Conservation (phyloP, 2,888 invertebrate genomes). For the Latrodectus hesperus region DNA sequence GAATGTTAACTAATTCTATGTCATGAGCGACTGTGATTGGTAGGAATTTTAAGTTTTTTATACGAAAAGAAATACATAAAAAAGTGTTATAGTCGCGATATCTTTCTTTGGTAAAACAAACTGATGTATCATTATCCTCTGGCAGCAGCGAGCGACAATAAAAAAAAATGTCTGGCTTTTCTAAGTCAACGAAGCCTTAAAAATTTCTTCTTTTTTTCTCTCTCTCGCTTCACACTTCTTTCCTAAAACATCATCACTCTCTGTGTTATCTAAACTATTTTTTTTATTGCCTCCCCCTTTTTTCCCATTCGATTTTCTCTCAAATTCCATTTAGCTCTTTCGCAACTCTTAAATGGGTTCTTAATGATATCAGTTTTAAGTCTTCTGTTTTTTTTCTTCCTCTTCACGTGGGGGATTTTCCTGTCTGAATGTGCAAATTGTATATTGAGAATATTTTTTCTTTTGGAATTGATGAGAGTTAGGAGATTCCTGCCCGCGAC, state of each 20-base stretch:
- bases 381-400: slow-evolving; percentile 31
- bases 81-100: background rate
- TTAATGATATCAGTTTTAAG: slow-evolving; percentile 66
- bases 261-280: slow-evolving; percentile 1
- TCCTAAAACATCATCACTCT: background rate
- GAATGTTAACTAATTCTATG: slow-evolving; percentile 27
- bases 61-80: background rate
- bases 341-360: slow-evolving; percentile 64
- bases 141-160: background rate
- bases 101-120: slow-evolving; percentile 13
- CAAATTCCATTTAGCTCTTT: slow-evolving; percentile 66
- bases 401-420: no score
- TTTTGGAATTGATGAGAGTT: no score
- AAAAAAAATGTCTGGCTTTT: slow-evolving; percentile 18
- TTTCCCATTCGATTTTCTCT: slow-evolving; percentile 30
- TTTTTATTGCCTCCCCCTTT: background rate
- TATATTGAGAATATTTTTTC: no score
- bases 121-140: slow-evolving; percentile 36
- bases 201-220: slow-evolving; percentile 26
- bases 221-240: background rate
- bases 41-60: background rate
- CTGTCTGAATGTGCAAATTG: no score
- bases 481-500: no score
- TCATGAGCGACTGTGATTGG: slow-evolving; percentile 6
- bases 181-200: slow-evolving; percentile 50